Evolutionary conservation across 2,797 vertebrate species (phyloP).

Genomic region (Mareca strepera): DNA sequence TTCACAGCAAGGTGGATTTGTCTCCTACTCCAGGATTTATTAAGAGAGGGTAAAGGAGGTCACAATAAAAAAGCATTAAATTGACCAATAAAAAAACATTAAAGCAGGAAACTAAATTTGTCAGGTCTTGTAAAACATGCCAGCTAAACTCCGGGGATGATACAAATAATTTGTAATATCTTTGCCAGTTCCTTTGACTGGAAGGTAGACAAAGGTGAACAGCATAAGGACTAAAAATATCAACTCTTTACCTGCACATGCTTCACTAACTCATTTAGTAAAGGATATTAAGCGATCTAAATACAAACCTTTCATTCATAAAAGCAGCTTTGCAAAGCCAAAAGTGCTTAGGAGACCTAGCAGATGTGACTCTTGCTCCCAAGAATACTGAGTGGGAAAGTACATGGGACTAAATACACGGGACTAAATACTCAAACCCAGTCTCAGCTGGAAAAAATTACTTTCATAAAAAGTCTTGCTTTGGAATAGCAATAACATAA

Average conservation of each 20-base stretch:
- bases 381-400: slow-evolving; percentile 28
- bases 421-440: not conserved
- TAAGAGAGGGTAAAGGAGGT: not conserved
- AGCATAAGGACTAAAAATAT: not conserved
- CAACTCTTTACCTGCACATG: not conserved
- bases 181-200: not conserved
- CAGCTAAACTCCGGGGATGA: not conserved
- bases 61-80: not conserved
- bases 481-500: not conserved
- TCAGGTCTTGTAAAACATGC: not conserved
- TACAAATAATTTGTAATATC: not conserved
- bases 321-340: slow-evolving; percentile 17
- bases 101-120: slow-evolving; percentile 13
- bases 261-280: slow-evolving; percentile 18
- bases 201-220: not conserved
- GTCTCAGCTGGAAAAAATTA: slow-evolving; percentile 4
- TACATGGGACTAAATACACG: not conserved
- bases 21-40: not conserved
- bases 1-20: not conserved
- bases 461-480: not conserved
- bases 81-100: not conserved
- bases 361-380: slow-evolving; percentile 15
- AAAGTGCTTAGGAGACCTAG: not conserved
- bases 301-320: slow-evolving; percentile 44
- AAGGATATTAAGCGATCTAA: slow-evolving; percentile 36